phyloP scores from a whole-genome alignment of 2,797 vertebrate species.

The Pampus argenteus region DNA sequence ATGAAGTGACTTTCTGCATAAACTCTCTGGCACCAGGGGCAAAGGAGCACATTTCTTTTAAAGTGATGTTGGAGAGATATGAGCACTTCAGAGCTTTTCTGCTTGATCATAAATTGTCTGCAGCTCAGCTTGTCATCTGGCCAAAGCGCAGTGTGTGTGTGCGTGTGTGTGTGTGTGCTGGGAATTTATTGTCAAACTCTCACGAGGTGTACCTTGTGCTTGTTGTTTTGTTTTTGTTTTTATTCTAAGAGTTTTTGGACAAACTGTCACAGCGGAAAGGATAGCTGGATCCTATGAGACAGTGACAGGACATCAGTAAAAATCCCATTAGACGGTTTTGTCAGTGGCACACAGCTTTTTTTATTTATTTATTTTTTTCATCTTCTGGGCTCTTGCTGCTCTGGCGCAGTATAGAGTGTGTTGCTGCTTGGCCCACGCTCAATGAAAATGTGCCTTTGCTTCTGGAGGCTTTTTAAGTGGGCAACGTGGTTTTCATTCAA shows the following conservation, averaged over 20 bases:
- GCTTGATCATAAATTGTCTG: constrained; percentile 12
- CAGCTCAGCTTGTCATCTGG: constrained; percentile 8
- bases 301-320: constrained; percentile 1
- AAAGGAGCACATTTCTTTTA: background rate
- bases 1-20: background rate
- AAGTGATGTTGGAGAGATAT: background rate
- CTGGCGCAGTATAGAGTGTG: constrained; percentile 22
- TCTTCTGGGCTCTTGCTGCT: background rate
- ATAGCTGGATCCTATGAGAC: constrained; percentile 2
- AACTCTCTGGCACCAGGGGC: background rate
- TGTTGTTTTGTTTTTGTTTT: background rate
- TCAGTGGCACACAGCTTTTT: constrained; percentile 1
- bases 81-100: background rate
- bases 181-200: background rate
- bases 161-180: too few relatives aligned
- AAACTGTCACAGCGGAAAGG: constrained; percentile 1
- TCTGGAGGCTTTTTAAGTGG: constrained; percentile 53
- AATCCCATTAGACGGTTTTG: constrained; percentile 16
- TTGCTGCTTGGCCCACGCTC: constrained; percentile 41
- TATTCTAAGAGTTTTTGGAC: background rate
- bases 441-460: constrained; percentile 47
- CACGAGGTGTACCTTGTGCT: background rate
- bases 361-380: too few relatives aligned
- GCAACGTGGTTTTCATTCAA: constrained; percentile 50
- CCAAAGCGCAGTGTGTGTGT: background rate